Evolutionary conservation across 2,113 vertebrate genomes (phyloP).

Genomic region (Eidolon helvum): DNA sequence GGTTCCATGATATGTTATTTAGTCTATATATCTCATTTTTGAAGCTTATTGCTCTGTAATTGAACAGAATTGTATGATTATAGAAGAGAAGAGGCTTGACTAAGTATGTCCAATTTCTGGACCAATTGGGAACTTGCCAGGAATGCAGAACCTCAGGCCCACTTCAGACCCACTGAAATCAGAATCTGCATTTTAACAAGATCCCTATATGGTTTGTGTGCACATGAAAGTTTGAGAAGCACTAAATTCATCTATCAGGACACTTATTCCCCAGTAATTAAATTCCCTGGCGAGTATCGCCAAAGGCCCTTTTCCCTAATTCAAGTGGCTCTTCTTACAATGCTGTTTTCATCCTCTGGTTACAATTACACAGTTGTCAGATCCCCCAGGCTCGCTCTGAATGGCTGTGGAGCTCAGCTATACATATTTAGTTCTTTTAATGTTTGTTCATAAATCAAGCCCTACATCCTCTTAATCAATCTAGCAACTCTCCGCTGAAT

Average conservation of each 20-base stretch:
- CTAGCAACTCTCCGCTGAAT: constrained; percentile 64
- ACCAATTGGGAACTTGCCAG: not conserved
- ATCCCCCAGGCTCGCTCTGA: constrained; percentile 12
- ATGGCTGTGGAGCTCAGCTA: constrained; percentile 43
- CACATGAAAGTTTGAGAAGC: constrained; percentile 3
- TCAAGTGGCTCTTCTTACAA: constrained; percentile 43
- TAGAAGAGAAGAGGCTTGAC: not conserved
- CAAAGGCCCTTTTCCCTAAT: constrained; percentile 20
- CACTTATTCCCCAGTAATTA: constrained; percentile 63
- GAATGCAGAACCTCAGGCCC: constrained; percentile 16
- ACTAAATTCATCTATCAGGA: not conserved
- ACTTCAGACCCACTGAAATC: not conserved
- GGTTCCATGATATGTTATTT: not conserved
- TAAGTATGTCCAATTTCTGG: not conserved
- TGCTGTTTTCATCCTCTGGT: constrained; percentile 51
- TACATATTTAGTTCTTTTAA: constrained; percentile 78
- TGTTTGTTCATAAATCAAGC: constrained; percentile 76
- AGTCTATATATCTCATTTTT: not conserved
- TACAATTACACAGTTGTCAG: constrained; percentile 62
- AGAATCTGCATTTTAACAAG: constrained; percentile 44
- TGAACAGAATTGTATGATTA: not conserved
- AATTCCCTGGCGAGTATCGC: constrained; percentile 56
- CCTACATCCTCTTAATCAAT: constrained; percentile 67
- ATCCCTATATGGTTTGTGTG: not conserved
- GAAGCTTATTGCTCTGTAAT: not conserved